These are phyloP conservation scores for Altica lythri DNA, from an alignment of 2,888 invertebrate genomes.

Conservation along the genomic window DNA sequence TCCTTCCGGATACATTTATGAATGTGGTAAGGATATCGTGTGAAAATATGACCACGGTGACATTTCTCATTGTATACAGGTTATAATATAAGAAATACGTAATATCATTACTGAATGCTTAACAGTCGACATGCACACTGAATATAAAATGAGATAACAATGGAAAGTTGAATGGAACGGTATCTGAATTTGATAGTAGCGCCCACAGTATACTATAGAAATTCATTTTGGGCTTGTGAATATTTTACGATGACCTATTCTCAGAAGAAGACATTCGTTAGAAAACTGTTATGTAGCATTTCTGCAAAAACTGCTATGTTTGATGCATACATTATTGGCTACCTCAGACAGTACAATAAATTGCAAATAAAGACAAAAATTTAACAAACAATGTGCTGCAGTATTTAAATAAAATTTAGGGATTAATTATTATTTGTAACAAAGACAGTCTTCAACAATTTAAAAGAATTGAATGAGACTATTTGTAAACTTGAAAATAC, in stretches of 20 bases:
- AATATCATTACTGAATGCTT: slow-evolving; percentile 31
- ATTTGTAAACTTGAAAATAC: too few relatives aligned
- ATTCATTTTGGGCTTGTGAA: slow-evolving; percentile 22
- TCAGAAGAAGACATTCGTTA: too few relatives aligned
- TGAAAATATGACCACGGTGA: slow-evolving; percentile 30
- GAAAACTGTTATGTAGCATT: too few relatives aligned
- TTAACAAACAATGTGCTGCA: too few relatives aligned
- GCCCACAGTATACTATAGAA: slow-evolving; percentile 26
- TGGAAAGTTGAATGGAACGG: slow-evolving; percentile 33
- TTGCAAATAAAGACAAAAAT: too few relatives aligned
- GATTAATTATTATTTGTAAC: too few relatives aligned
- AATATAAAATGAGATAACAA: slow-evolving; percentile 32
- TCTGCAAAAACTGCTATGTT: too few relatives aligned
- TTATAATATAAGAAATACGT: slow-evolving; percentile 24
- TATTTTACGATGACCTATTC: slow-evolving; percentile 11
- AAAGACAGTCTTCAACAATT: too few relatives aligned
- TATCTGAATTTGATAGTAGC: slow-evolving; percentile 35
- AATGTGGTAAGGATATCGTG: slow-evolving; percentile 21
- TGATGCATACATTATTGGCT: too few relatives aligned
- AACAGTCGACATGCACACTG: slow-evolving; percentile 31
- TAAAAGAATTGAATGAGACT: too few relatives aligned
- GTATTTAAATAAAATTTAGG: too few relatives aligned
- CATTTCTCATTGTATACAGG: slow-evolving; percentile 33
- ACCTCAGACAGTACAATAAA: too few relatives aligned
- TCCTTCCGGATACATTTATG: slow-evolving; percentile 29